Evolutionary conservation across 2,888 invertebrate genomes (phyloP), one percentile per base, ranked within the genome.

Genomic region (Cheilosia vernalis): DNA sequence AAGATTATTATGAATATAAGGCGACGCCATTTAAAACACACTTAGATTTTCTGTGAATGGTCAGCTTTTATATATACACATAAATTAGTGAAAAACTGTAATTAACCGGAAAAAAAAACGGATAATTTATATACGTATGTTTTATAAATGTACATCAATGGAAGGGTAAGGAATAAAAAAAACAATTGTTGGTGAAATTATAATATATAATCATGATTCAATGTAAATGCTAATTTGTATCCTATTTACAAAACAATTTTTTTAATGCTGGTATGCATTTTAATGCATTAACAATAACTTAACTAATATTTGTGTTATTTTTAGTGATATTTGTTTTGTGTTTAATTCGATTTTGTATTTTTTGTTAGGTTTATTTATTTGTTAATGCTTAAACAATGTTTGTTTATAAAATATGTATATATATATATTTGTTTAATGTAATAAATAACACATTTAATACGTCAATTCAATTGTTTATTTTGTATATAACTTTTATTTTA

Each of bases 401-500:
- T 63, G 61, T 49, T 66, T 42, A 33, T 77, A 81, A 33, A 66
- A 79, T 69, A 64, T 69, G 17, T 6, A 37, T 47, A 51, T 24
- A 21, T 76, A 69, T 70, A 73, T 82, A 63, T 83, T 47, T 66
- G 64, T 76, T 85, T 74, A 76, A 81, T 83, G 47, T 72, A 83
- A 64, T 87, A 78, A 77, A 83, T 83, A 83, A 76, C 82, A 83
- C 83, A 77, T 83, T 76, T 76, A 83, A 78, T 86, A 78, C 70
- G 78, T 82, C 73, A 78, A 82, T 78, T 85, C 24, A 73, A 58
- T 82, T 69, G 4, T 80, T 80, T 70, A n/a, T 67, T 79, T 42
- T 70, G 40, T 53, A 51, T 70, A 49, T 64, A 51, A 63, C 17
- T 55, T 37, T 21, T 33, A 24, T 49, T 40, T 49, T 33, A 30